Conservation (phyloP, 2,113 vertebrate species). For the Calypte anna region DNA sequence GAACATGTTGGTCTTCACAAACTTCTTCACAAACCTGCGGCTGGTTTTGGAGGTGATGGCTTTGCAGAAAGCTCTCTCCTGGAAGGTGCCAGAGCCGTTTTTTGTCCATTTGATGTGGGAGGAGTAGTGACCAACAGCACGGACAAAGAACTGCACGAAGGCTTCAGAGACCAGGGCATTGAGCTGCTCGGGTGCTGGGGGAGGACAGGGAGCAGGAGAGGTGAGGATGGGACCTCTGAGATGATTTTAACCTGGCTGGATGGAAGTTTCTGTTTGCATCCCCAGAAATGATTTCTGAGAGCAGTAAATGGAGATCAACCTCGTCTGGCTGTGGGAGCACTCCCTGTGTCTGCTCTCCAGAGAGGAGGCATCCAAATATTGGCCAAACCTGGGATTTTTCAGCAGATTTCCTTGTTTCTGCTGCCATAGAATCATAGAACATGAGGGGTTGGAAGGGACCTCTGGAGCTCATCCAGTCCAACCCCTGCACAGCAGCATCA, state of each 20-base stretch:
- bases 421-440: rapidly evolving
- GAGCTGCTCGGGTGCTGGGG: slow-evolving; percentile 84
- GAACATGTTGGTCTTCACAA: slow-evolving; percentile 94
- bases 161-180: slow-evolving; percentile 87
- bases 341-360: background rate
- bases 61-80: slow-evolving; percentile 88
- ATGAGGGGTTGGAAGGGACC: too few relatives aligned
- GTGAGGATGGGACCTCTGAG: background rate
- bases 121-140: slow-evolving; percentile 85
- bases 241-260: background rate
- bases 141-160: slow-evolving; percentile 91
- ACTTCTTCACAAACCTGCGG: slow-evolving; percentile 88
- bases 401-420: background rate
- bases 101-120: slow-evolving; percentile 75
- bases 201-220: background rate
- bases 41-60: slow-evolving; percentile 82
- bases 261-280: background rate
- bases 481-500: too few relatives aligned
- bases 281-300: background rate
- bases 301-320: background rate
- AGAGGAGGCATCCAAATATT: background rate
- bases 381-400: background rate
- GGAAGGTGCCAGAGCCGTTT: slow-evolving; percentile 73
- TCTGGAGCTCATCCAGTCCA: too few relatives aligned
- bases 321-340: background rate